A percentile compares a stretch with the other conserved stretches of the same genome.
These are phyloP conservation scores for Erythrocebus patas DNA, from an alignment of 2,113 vertebrate genomes.

Conservation along the genomic window DNA sequence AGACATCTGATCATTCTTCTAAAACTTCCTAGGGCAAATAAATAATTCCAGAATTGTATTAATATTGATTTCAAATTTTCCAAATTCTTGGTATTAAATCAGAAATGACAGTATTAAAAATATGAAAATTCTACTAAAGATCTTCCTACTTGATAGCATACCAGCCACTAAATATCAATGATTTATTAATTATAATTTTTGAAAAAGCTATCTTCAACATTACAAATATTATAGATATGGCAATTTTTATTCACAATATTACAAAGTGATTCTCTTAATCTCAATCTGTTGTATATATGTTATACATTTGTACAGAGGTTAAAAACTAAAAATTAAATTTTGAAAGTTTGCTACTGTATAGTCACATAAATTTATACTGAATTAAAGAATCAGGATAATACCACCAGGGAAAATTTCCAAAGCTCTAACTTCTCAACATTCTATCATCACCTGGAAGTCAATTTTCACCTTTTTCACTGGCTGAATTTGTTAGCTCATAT, in stretches of 20 bases:
- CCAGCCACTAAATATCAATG: neutral
- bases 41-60: neutral
- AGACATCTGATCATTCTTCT: neutral
- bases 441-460: conserved; percentile 86
- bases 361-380: conserved; percentile 80
- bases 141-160: conserved; percentile 2
- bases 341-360: conserved; percentile 66
- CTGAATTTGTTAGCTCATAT: conserved; percentile 84
- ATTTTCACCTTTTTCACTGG: conserved; percentile 87
- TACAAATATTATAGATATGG: neutral
- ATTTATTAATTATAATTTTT: conserved; percentile 7
- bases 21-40: neutral
- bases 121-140: neutral
- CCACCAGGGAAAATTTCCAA: conserved; percentile 78
- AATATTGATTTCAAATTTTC: neutral
- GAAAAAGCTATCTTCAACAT: neutral
- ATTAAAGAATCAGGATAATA: conserved; percentile 76
- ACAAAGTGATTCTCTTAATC: conserved; percentile 17
- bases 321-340: conserved; percentile 58
- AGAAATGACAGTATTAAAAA: neutral
- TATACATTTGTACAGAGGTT: neutral
- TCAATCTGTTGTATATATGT: neutral
- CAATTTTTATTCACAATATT: neutral
- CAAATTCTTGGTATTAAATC: neutral
- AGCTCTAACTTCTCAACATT: conserved; percentile 84